Evolutionary conservation across 2,113 vertebrate species (phyloP).

Genomic region (Stegostoma tigrinum): DNA sequence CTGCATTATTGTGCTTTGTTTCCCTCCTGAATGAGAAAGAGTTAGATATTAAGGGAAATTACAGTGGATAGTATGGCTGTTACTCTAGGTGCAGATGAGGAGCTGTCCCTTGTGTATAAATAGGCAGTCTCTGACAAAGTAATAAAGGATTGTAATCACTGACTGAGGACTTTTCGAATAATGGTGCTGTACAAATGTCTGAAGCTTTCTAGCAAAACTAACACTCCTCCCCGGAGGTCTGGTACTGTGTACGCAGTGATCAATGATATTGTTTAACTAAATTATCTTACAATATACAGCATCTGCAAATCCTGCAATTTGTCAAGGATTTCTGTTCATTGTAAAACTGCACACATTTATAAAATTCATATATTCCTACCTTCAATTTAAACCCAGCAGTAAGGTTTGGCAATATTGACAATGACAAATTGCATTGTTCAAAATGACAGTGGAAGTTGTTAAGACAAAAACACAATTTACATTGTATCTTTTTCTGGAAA

Average conservation of each 20-base stretch:
- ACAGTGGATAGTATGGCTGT: too few relatives aligned
- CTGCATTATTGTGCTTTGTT: too few relatives aligned
- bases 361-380: background rate
- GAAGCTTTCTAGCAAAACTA: slow-evolving; percentile 1
- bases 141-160: background rate
- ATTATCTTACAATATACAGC: background rate
- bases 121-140: background rate
- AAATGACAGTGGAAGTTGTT: background rate
- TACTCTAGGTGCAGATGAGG: too few relatives aligned
- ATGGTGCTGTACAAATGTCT: background rate
- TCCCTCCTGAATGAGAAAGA: too few relatives aligned
- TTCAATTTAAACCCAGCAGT: background rate
- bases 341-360: background rate
- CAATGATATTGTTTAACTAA: slow-evolving; percentile 5
- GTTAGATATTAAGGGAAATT: too few relatives aligned
- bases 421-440: background rate
- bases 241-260: background rate
- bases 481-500: background rate
- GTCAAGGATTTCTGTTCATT: background rate
- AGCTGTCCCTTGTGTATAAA: too few relatives aligned
- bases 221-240: background rate
- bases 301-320: background rate
- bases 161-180: background rate
- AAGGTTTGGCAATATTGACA: background rate
- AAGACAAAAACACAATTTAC: background rate